Conservation (phyloP, 2,113 vertebrate genomes). For the Zootoca vivipara region DNA sequence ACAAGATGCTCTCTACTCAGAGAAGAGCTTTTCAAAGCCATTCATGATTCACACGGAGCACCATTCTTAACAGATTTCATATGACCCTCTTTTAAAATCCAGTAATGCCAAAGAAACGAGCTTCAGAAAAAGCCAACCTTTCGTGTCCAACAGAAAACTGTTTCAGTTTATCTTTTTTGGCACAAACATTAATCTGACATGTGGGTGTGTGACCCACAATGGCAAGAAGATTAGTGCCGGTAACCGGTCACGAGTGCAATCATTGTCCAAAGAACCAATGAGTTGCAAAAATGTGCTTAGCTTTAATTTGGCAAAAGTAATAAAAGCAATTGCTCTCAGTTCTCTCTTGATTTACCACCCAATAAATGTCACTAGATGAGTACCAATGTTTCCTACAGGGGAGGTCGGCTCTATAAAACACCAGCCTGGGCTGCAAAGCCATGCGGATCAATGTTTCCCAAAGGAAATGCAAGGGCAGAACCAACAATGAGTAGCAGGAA, state of each 20-base stretch:
- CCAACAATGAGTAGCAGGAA: not conserved
- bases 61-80: not conserved
- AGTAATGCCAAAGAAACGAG: not conserved
- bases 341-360: slow-evolving; percentile 13
- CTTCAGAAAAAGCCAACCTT: not conserved
- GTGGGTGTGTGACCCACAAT: not conserved
- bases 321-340: not conserved
- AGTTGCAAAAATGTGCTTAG: not conserved
- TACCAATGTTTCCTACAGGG: slow-evolving; percentile 7
- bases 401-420: slow-evolving; percentile 35
- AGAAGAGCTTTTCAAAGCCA: not conserved
- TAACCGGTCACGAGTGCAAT: not conserved
- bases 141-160: not conserved
- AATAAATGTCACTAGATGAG: not conserved
- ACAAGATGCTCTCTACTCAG: not conserved
- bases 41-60: not conserved
- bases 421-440: not conserved
- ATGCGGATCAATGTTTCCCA: not conserved
- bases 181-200: not conserved
- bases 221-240: not conserved
- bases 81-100: not conserved
- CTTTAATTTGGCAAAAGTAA: slow-evolving; percentile 21
- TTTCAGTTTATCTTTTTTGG: not conserved
- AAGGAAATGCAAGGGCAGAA: not conserved
- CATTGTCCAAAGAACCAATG: not conserved